Percentiles rank a stretch among this genome's conserved stretches.
phyloP scores from a whole-genome alignment of 35 echinoderm and acorn worm genomes.

The Diadema setosum region DNA sequence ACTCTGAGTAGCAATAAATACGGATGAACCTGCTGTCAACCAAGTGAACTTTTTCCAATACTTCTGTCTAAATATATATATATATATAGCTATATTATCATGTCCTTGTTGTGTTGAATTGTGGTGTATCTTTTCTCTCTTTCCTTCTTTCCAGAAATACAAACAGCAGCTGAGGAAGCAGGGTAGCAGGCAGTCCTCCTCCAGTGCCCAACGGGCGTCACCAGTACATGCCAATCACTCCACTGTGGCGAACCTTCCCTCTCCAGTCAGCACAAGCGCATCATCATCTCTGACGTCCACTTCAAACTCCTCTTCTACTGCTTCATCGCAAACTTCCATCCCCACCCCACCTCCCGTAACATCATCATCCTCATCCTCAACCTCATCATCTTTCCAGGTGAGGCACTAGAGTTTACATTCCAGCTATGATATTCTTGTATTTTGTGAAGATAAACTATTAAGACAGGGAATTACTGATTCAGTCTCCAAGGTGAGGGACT shows the following conservation, averaged over 20 bases:
- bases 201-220: conserved; percentile 72
- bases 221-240: conserved; percentile 89
- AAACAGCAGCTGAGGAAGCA: conserved; percentile 91
- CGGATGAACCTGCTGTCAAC: too few species aligned
- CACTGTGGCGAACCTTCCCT: conserved; percentile 16
- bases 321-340: conserved; percentile 5
- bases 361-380: background rate
- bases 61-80: too few species aligned
- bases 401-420: too few species aligned
- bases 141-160: conserved; percentile 65
- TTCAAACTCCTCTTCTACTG: conserved; percentile 6
- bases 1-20: too few species aligned
- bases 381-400: background rate
- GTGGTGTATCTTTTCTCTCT: background rate
- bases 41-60: too few species aligned
- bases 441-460: too few species aligned
- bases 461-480: too few species aligned
- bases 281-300: background rate
- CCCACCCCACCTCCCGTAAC: background rate
- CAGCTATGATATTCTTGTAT: too few species aligned
- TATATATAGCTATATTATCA: too few species aligned
- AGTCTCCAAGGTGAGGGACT: too few species aligned
- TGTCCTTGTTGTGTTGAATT: too few species aligned
- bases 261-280: background rate
- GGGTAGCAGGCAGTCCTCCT: conserved; percentile 76